These are phyloP conservation scores for Pterocles gutturalis DNA, from an alignment of 2,113 vertebrate genomes.

Conservation along the genomic window DNA sequence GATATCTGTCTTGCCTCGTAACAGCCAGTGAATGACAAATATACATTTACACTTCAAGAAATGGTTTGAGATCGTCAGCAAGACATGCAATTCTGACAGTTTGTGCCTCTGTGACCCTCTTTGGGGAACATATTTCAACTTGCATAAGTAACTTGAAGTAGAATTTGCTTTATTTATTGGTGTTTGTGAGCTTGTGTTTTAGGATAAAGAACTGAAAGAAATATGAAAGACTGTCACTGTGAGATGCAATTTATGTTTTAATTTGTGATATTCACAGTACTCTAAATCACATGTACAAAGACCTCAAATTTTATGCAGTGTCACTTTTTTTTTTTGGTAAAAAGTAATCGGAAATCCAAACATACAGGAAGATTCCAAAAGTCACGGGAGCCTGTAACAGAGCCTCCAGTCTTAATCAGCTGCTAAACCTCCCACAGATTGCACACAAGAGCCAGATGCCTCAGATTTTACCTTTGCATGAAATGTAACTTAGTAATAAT, in stretches of 20 bases:
- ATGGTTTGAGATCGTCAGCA: not conserved
- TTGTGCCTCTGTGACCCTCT: conserved; percentile 10
- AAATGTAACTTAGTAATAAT: not conserved
- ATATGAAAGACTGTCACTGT: not conserved
- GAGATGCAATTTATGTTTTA: not conserved
- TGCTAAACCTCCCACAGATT: not conserved
- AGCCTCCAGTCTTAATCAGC: not conserved
- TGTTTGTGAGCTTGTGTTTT: not conserved
- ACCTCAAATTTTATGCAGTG: not conserved
- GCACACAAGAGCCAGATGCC: not conserved
- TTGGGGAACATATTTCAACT: conserved; percentile 20
- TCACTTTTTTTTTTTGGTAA: not conserved
- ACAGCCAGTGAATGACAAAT: not conserved
- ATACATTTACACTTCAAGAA: not conserved
- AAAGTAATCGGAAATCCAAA: not conserved
- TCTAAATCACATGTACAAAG: not conserved
- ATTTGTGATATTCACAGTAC: not conserved
- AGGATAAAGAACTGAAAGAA: not conserved
- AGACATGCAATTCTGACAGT: not conserved
- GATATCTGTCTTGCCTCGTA: not conserved
- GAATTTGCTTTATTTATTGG: conserved; percentile 10
- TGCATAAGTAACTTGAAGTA: not conserved
- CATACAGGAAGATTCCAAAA: not conserved
- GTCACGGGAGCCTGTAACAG: not conserved
- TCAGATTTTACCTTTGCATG: not conserved